Conservation (phyloP, 2,888 invertebrate genomes). For the Aquatica leii region DNA sequence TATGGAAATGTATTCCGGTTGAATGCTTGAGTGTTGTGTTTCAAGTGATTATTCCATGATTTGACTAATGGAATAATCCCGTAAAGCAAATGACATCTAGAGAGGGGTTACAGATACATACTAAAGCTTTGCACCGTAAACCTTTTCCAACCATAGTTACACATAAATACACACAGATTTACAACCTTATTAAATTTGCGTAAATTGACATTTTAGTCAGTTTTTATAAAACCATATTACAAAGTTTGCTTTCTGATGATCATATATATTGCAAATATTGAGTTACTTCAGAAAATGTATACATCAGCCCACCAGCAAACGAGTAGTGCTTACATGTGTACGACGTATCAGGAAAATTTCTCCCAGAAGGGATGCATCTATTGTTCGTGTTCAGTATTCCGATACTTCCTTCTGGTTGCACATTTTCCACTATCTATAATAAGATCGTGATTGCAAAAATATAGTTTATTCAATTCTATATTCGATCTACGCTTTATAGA, state of each 20-base stretch:
- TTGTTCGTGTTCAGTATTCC: constrained; percentile 19
- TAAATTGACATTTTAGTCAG: constrained; percentile 34
- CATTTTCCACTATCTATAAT: too few relatives aligned
- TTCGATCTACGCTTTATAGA: too few relatives aligned
- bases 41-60: constrained; percentile 52
- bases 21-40: constrained; percentile 47
- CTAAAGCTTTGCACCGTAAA: constrained; percentile 28
- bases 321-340: constrained; percentile 18
- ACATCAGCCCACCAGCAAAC: constrained; percentile 14
- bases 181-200: constrained; percentile 33
- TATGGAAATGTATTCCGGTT: constrained; percentile 47
- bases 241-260: constrained; percentile 30
- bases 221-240: constrained; percentile 32
- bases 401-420: too few relatives aligned
- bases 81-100: constrained; percentile 49
- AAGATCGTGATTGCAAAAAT: too few relatives aligned
- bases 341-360: constrained; percentile 25
- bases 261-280: constrained; percentile 19
- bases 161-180: constrained; percentile 23
- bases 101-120: constrained; percentile 42
- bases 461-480: too few relatives aligned
- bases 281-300: constrained; percentile 7
- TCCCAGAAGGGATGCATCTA: constrained; percentile 15
- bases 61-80: constrained; percentile 54
- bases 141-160: constrained; percentile 19